Percentiles rank a stretch among this genome's conserved stretches.
Evolutionary conservation across 2,797 vertebrate genomes (phyloP).

Genomic region (Danio tinwini): DNA sequence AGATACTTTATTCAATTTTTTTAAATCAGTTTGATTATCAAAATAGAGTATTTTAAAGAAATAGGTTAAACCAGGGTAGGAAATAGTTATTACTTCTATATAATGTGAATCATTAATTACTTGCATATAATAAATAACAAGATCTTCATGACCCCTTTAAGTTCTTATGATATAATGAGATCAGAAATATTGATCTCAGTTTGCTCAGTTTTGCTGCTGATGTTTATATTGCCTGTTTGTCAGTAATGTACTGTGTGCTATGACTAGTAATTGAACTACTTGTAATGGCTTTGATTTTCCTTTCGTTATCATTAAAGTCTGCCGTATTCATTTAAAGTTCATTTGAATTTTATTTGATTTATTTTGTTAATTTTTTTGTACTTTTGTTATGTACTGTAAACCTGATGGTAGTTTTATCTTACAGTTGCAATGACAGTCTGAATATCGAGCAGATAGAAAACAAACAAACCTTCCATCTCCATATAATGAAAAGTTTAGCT

Average conservation of each 20-base stretch:
- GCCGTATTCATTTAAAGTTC: conserved; percentile 38
- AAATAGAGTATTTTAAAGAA: too few species aligned
- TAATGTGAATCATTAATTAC: too few species aligned
- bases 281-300: conserved; percentile 30
- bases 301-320: conserved; percentile 44
- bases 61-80: too few species aligned
- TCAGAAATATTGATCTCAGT: conserved; percentile 34
- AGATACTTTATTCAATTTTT: too few species aligned
- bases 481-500: background rate
- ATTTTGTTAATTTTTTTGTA: conserved; percentile 6
- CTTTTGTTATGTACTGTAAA: conserved; percentile 44
- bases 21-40: too few species aligned
- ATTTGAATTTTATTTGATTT: background rate
- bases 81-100: too few species aligned
- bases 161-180: background rate
- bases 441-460: conserved; percentile 56
- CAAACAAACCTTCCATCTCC: conserved; percentile 2
- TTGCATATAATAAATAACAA: background rate
- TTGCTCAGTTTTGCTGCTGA: conserved; percentile 35
- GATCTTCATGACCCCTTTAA: background rate
- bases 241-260: conserved; percentile 60
- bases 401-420: conserved; percentile 58
- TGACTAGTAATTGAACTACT: conserved; percentile 47
- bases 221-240: conserved; percentile 59
- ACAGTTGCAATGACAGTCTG: conserved; percentile 59